phyloP scores from a whole-genome alignment of 2,888 invertebrate genomes.

The Melitaea athalia region DNA sequence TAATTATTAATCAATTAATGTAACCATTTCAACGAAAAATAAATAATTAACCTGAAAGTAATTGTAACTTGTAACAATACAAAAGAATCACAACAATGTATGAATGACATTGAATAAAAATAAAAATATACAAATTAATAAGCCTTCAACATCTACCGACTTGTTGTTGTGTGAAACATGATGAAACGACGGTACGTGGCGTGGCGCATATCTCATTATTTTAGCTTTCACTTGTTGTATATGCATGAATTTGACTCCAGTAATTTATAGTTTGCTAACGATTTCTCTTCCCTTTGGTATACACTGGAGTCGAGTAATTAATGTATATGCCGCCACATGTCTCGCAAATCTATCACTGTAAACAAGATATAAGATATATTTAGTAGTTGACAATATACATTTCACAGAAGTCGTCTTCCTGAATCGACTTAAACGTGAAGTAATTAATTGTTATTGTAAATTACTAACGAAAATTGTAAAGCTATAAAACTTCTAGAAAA shows the following conservation, averaged over 20 bases:
- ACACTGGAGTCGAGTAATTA: conserved; percentile 6
- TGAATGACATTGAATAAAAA: not conserved
- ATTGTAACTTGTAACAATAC: too few species aligned
- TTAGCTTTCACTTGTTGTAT: conserved; percentile 5
- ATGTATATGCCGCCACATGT: not conserved
- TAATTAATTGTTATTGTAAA: too few species aligned
- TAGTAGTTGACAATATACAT: too few species aligned
- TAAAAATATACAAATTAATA: conserved; percentile 6
- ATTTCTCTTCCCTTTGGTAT: conserved; percentile 3
- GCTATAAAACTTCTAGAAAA: too few species aligned
- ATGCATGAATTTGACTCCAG: conserved; percentile 13
- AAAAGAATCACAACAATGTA: not conserved
- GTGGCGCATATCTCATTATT: conserved; percentile 11
- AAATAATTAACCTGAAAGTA: too few species aligned
- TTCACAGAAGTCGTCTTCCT: too few species aligned
- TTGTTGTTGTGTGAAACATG: too few species aligned
- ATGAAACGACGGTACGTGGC: conserved; percentile 6
- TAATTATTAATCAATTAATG: too few species aligned
- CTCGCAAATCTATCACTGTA: not conserved
- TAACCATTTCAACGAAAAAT: too few species aligned
- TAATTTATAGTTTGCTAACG: conserved; percentile 14
- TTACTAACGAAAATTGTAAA: too few species aligned
- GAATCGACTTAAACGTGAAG: too few species aligned
- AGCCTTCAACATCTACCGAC: not conserved
- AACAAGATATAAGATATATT: not conserved